Base-by-base conservation (phyloP, 2,888 invertebrate species). In the Ennomos fuscantarius region DNA sequence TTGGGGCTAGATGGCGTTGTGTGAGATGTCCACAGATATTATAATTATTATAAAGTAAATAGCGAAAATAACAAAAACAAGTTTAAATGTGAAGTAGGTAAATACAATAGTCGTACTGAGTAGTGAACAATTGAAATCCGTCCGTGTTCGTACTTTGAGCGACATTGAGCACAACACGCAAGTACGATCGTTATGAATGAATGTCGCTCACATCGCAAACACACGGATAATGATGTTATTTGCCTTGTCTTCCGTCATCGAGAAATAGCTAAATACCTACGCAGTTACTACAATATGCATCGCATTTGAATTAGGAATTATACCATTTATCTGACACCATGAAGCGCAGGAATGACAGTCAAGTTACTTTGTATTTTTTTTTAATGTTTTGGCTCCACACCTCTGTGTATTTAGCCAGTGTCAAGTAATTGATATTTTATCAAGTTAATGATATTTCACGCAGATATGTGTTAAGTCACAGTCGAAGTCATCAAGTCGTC, bases 211-310 rank as follows among this genome's bases (percentile, higher is more conserved):
- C 67, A 74, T 62, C 66, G 68, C 65, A 70, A 78, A 76, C 74
- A 72, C 79, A 82, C 84, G 85, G 85, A 82, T 87, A 87, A 85
- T 85, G 79, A 85, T 84, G 82, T 81, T 87, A 81, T 89, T 87
- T 87, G 79, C 79, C 79, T 81, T 78, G 78, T 78, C 86, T 87
- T 88, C 88, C 86, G 87, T 85, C 85, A 87, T 81, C 76, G 76
- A 69, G 69, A 69, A 24, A 80, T 73, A 73, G 71, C 68, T 72
- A 68, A 70, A 69, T 69, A n/a, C n/a, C n/a, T n/a, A 73, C 62
- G 47, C 49, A 64, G 56, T 67, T 51, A 13, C 39, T 40, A 54
- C 42, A 24, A 13, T 46, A 50, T 40, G 34, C 33, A 31, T 31
- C 32, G 15, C 24, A n/a, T 31, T 36, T 41, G 13, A 13, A 39